Percentiles rank a stretch among this genome's conserved stretches.
phyloP scores from a whole-genome alignment of 2,888 invertebrate genomes.

The Aleiodes alternator region DNA sequence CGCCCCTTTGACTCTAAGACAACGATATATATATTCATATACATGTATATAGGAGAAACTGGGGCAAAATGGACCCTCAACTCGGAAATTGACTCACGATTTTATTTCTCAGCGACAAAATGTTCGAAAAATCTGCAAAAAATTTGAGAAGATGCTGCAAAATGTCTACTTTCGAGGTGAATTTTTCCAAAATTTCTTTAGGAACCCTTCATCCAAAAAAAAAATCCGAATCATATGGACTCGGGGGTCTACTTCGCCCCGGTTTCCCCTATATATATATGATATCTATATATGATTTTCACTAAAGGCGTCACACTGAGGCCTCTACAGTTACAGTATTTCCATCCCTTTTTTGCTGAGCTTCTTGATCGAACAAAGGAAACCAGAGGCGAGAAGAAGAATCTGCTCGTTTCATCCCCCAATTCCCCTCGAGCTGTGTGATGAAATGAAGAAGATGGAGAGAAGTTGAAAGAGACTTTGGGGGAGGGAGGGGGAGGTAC shows the following conservation, averaged over 20 bases:
- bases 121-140: not conserved
- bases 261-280: too few species aligned
- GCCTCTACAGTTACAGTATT: too few species aligned
- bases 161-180: too few species aligned
- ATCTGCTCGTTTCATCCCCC: slow-evolving; percentile 42
- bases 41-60: too few species aligned
- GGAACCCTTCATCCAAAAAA: too few species aligned
- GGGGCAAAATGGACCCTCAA: too few species aligned
- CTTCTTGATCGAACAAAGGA: slow-evolving; percentile 49
- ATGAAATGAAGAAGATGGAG: not conserved
- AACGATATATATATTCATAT: too few species aligned
- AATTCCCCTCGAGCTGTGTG: slow-evolving; percentile 20
- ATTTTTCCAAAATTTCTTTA: too few species aligned
- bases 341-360: too few species aligned
- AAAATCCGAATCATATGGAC: not conserved
- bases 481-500: not conserved
- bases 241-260: not conserved
- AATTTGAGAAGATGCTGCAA: not conserved
- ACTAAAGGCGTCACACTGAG: not conserved
- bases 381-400: slow-evolving; percentile 37
- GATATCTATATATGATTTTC: not conserved
- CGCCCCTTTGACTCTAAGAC: too few species aligned
- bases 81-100: too few species aligned
- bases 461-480: slow-evolving; percentile 1
- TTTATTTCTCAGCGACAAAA: too few species aligned